A percentile compares a stretch with the other conserved stretches of the same genome.
phyloP scores from a whole-genome alignment of 1,140 invertebrate species.

The Proctacanthus coquilletti region DNA sequence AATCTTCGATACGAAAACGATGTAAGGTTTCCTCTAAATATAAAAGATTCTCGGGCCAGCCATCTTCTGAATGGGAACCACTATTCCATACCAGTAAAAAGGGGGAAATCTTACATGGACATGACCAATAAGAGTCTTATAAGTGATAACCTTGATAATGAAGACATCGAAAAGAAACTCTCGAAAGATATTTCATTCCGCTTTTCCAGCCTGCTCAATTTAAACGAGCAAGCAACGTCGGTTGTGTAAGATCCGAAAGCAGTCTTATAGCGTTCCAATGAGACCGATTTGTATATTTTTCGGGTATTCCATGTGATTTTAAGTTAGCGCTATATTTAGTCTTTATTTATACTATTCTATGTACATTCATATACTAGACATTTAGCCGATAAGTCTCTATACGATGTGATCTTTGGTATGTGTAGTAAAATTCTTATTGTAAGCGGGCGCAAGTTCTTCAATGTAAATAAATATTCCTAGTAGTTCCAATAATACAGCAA shows the following conservation, averaged over 20 bases:
- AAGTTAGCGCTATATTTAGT: too few species aligned
- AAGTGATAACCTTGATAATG: constrained; percentile 24
- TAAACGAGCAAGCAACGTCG: constrained; percentile 17
- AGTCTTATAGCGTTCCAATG: too few species aligned
- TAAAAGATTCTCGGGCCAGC: constrained; percentile 17
- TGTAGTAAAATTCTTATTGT: too few species aligned
- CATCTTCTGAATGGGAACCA: constrained; percentile 11
- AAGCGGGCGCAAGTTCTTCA: too few species aligned
- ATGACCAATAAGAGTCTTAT: constrained; percentile 26
- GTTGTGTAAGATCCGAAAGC: neutral
- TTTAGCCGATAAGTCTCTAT: too few species aligned
- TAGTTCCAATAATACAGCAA: too few species aligned
- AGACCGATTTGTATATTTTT: too few species aligned
- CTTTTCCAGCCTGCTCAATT: constrained; percentile 26
- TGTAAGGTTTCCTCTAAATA: constrained; percentile 22
- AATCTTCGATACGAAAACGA: constrained; percentile 27
- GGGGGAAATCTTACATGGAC: constrained; percentile 23
- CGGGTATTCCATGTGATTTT: too few species aligned
- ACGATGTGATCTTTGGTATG: too few species aligned
- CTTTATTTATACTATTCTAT: too few species aligned
- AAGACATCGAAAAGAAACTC: constrained; percentile 26
- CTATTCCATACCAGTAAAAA: constrained; percentile 23
- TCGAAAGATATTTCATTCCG: constrained; percentile 28
- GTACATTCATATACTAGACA: too few species aligned
- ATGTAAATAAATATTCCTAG: too few species aligned